phyloP scores from a whole-genome alignment of 1,140 invertebrate genomes.

The Phortica variegata region DNA sequence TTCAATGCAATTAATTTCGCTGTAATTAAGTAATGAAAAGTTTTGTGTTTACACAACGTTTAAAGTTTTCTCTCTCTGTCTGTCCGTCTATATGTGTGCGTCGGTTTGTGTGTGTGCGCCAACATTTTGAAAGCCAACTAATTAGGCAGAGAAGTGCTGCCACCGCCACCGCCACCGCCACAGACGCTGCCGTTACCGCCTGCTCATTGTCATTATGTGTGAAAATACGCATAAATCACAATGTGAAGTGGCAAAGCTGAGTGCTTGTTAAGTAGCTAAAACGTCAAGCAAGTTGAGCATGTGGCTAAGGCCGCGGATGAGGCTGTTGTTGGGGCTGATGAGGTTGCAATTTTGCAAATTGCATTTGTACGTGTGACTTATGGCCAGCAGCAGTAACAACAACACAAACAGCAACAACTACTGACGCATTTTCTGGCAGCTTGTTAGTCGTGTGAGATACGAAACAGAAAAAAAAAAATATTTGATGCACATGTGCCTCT shows the following conservation, averaged over 20 bases:
- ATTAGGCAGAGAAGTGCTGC: constrained; percentile 45
- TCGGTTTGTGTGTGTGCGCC: no score
- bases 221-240: no score
- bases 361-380: constrained; percentile 32
- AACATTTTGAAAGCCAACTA: constrained; percentile 24
- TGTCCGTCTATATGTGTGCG: no score
- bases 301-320: constrained; percentile 32
- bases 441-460: constrained; percentile 15
- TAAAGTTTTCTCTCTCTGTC: no score
- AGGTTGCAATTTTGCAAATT: constrained; percentile 34
- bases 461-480: no score
- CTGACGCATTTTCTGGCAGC: constrained; percentile 2
- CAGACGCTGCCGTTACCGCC: not conserved
- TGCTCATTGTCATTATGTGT: constrained; percentile 5
- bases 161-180: constrained; percentile 12
- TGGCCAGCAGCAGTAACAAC: constrained; percentile 22
- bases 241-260: no score
- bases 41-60: constrained; percentile 23
- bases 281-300: constrained; percentile 34
- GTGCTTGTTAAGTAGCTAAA: no score
- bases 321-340: no score
- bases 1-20: constrained; percentile 16
- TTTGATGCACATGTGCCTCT: no score
- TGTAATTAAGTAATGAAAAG: constrained; percentile 38
- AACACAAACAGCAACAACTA: constrained; percentile 3